Conservation (phyloP, 2,113 vertebrate genomes). For the Aegithalos caudatus region DNA sequence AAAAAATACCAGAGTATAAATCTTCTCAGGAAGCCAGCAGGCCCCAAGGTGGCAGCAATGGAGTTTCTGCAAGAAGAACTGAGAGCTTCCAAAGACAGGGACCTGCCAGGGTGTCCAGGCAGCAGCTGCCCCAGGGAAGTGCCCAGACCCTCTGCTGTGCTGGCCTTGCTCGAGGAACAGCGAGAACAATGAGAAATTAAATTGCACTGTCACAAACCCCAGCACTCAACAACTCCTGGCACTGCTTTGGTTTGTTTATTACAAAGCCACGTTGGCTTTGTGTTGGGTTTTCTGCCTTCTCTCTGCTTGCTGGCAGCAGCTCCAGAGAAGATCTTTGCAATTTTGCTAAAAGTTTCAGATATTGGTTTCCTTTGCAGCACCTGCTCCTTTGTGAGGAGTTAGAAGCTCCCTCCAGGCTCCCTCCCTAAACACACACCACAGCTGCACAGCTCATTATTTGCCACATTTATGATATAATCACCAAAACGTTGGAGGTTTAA, state of each 20-base stretch:
- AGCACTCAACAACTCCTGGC: not conserved
- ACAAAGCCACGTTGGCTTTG: not conserved
- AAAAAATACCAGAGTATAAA: not conserved
- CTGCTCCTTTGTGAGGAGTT: not conserved
- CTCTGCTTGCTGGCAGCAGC: not conserved
- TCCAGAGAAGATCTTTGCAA: not conserved
- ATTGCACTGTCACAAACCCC: not conserved
- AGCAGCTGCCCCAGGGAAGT: not conserved
- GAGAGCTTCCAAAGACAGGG: not conserved
- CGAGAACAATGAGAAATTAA: not conserved
- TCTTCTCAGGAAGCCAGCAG: not conserved
- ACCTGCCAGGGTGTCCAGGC: not conserved
- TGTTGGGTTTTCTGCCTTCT: not conserved
- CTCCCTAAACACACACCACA: not conserved
- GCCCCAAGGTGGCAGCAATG: not conserved
- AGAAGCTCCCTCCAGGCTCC: not conserved
- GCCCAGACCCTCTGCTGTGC: not conserved
- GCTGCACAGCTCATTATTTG: not conserved
- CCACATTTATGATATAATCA: not conserved
- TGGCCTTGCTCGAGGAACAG: not conserved
- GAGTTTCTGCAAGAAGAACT: not conserved
- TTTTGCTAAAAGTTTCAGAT: not conserved
- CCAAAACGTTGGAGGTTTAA: not conserved
- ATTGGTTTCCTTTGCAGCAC: constrained; percentile 3
- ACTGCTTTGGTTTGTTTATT: not conserved